Evolutionary conservation across 2,797 vertebrate genomes (phyloP), one percentile per base, ranked within the genome.

Genomic region (Garrulus glandarius): DNA sequence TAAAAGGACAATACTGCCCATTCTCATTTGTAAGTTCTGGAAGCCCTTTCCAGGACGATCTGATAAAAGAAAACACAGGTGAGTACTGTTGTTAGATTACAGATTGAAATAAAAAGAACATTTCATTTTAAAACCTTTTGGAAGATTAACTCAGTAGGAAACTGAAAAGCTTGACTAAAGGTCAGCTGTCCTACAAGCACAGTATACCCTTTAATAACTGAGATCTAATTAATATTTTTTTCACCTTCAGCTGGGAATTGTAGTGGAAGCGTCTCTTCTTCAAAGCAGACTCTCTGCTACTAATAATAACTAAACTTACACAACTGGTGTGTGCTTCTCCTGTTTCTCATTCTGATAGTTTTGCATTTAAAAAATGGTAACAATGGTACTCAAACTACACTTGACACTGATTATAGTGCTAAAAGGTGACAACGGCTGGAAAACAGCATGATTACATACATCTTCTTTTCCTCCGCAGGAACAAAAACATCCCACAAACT

Each of bases 1-100:
- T 99, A 94, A 99, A 99, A 8, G 99, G 98, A 80, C 99, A 99
- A 96, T 98, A 98, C 49, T 99, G 98, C 74, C 99, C 99, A 11
- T 99, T 99, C 93, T 99, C 99, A 96, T 99, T 99, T 91, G 99
- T 99, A 93, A 99, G 97, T 95, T 99, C 99, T 27, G 99, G 99
- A 78, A 99, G 99, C 68, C 99, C 99, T 94, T 99, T 99, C 99
- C 99, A 99, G 8, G 98, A 98, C 36, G 99, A 99, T 95, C 99
- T 99, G 82, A 57, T 79, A 71, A 95, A 39, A 80, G 53, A 87
- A 84, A 79, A 91, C 63, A 88, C 13, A 74, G 82, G 39, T 10
- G 1, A 75, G 20, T 17, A n/a, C 20, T 90, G 15, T 44, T 91
- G 34, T 96, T 84, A 92, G 32, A 84, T 46, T 82, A 63, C 2